phyloP scores from a whole-genome alignment of 2,888 invertebrate species.

The Drosophila tripunctata region DNA sequence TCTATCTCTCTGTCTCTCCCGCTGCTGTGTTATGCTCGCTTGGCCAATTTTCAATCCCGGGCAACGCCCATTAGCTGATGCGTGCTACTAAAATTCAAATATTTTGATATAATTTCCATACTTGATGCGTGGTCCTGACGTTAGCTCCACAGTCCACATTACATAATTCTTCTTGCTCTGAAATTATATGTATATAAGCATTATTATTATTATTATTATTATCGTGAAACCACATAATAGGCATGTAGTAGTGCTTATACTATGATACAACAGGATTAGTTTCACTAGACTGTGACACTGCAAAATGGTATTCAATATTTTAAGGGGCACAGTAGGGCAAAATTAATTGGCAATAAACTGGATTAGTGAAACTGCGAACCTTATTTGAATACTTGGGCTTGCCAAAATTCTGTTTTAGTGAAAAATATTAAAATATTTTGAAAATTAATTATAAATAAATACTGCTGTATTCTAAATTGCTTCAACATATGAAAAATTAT shows the following conservation, averaged over 20 bases:
- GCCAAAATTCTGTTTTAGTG: too few species aligned
- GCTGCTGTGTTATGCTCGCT: constrained; percentile 27
- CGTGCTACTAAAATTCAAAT: constrained; percentile 62
- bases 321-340: neutral
- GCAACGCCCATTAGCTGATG: constrained; percentile 40
- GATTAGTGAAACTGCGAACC: neutral
- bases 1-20: neutral
- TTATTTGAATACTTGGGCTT: too few species aligned
- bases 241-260: constrained; percentile 12
- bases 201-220: constrained; percentile 10
- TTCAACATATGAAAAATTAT: too few species aligned
- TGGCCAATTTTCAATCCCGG: constrained; percentile 55
- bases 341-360: neutral
- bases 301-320: constrained; percentile 28
- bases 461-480: too few species aligned
- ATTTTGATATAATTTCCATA: constrained; percentile 71
- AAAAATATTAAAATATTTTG: too few species aligned
- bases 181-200: constrained; percentile 23
- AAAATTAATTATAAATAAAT: too few species aligned
- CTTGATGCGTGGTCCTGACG: constrained; percentile 28
- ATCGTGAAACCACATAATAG: constrained; percentile 7
- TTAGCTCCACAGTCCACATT: constrained; percentile 26
- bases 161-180: constrained; percentile 52
- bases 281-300: neutral
- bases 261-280: constrained; percentile 41